A percentile compares a stretch with the other conserved stretches of the same genome.
phyloP scores from a whole-genome alignment of 1,140 invertebrate genomes.

The Drosophila sproati region DNA sequence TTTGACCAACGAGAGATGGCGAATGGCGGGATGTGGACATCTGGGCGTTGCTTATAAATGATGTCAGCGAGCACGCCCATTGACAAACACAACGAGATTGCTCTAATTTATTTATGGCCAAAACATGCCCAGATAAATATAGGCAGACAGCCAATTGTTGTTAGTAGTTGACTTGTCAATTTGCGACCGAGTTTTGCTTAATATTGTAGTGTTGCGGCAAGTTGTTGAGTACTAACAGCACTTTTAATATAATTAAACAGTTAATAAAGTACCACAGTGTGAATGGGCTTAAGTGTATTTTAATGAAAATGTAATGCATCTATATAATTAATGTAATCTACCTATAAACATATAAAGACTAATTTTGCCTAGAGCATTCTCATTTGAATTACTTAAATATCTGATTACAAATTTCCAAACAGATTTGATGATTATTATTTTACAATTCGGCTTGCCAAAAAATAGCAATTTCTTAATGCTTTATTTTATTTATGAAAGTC shows the following conservation, averaged over 20 bases:
- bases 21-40: slow-evolving; percentile 2
- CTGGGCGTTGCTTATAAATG: slow-evolving; percentile 69
- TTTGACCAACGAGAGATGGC: slow-evolving; percentile 24
- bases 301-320: no score
- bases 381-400: no score
- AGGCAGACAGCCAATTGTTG: slow-evolving; percentile 5
- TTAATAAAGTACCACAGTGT: background rate
- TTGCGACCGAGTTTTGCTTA: background rate
- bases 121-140: slow-evolving; percentile 41
- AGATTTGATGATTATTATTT: no score
- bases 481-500: no score
- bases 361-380: no score
- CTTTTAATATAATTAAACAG: slow-evolving; percentile 1
- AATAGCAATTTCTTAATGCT: no score
- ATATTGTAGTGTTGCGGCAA: background rate
- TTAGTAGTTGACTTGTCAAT: background rate
- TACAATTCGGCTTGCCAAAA: no score
- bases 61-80: slow-evolving; percentile 59
- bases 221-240: background rate
- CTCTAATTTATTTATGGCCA: slow-evolving; percentile 71
- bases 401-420: no score
- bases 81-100: slow-evolving; percentile 61
- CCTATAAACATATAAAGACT: no score
- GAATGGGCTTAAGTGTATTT: background rate
- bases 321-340: no score